Evolutionary conservation across 2,113 vertebrate species (phyloP).

Genomic region (Onychostoma macrolepis): DNA sequence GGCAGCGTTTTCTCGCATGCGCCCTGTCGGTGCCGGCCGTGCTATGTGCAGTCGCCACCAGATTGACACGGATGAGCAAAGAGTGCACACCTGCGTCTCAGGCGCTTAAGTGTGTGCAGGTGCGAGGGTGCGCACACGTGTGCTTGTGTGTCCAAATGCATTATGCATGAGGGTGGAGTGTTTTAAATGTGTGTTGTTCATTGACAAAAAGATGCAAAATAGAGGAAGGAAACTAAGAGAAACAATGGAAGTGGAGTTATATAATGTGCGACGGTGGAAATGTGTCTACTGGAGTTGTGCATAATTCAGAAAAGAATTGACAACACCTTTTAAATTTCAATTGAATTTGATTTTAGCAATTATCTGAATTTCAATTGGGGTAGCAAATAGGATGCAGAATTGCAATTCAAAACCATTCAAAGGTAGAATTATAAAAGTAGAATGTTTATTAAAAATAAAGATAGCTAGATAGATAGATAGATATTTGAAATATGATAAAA

Average conservation of each 20-base stretch:
- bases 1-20: slow-evolving; percentile 32
- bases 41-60: slow-evolving; percentile 54
- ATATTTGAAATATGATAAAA: neutral
- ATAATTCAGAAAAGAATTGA: neutral
- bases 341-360: neutral
- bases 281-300: neutral
- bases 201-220: slow-evolving; percentile 11
- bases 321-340: neutral
- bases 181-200: slow-evolving; percentile 41
- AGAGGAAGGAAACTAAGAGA: slow-evolving; percentile 31
- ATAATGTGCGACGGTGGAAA: neutral
- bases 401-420: neutral
- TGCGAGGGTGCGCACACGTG: slow-evolving; percentile 54
- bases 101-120: slow-evolving; percentile 71
- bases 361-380: no score
- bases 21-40: slow-evolving; percentile 47
- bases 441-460: neutral
- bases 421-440: neutral
- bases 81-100: slow-evolving; percentile 73
- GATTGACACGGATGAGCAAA: slow-evolving; percentile 59
- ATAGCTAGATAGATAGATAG: no score
- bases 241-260: neutral
- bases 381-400: neutral
- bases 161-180: slow-evolving; percentile 52
- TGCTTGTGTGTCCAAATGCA: slow-evolving; percentile 42